These are phyloP conservation scores for Odocoileus virginianus DNA, from an alignment of 2,113 vertebrate genomes.

Conservation along the genomic window DNA sequence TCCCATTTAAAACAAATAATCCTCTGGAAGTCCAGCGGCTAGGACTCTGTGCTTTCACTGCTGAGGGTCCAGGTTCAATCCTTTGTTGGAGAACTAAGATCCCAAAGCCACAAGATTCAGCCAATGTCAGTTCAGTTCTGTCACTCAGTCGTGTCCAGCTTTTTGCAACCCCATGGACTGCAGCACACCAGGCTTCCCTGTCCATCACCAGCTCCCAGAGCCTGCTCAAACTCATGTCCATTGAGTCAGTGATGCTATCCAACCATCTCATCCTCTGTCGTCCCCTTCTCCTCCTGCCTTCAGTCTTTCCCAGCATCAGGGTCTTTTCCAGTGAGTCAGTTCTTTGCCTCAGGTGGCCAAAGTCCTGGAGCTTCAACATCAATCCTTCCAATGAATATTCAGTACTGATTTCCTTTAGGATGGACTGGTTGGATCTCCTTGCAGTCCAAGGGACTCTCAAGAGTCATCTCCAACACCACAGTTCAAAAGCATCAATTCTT, in stretches of 20 bases:
- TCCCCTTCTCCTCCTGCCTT: background rate
- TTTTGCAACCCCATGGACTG: background rate
- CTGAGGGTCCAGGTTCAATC: background rate
- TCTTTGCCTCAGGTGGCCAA: background rate
- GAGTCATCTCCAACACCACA: background rate
- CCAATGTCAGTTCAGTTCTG: background rate
- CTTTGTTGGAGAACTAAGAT: background rate
- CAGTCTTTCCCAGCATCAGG: background rate
- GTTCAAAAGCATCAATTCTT: background rate
- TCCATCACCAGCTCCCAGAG: background rate
- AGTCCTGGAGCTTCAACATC: background rate
- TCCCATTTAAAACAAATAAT: background rate
- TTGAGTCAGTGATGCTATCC: background rate
- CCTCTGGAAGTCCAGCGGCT: background rate
- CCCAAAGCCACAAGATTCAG: background rate
- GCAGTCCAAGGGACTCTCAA: background rate
- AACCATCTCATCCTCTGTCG: background rate
- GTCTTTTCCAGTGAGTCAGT: background rate
- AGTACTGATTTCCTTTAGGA: background rate
- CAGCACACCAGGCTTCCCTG: background rate
- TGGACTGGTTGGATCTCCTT: background rate
- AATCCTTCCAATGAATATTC: background rate
- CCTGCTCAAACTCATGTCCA: background rate
- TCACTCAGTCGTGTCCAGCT: fast-evolving
- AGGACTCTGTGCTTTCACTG: background rate